A percentile compares a stretch with the other conserved stretches of the same genome.
phyloP scores from a whole-genome alignment of 2,888 invertebrate genomes.

The Orgyia antiqua region DNA sequence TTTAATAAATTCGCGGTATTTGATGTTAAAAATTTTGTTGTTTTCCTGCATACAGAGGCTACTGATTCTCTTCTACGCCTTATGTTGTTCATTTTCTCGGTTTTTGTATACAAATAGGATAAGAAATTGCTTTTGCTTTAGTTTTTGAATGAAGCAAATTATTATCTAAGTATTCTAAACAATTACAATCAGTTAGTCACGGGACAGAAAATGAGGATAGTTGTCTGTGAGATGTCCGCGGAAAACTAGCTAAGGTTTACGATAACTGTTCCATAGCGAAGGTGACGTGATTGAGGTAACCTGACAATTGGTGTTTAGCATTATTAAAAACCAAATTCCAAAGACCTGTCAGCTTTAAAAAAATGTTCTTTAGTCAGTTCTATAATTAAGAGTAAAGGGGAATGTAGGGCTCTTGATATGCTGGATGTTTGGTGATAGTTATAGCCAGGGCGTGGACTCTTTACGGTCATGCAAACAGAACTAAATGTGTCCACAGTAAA shows the following conservation, averaged over 20 bases:
- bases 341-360: slow-evolving; percentile 26
- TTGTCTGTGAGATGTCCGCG: slow-evolving; percentile 35
- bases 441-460: slow-evolving; percentile 60
- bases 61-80: slow-evolving; percentile 60
- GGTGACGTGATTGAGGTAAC: slow-evolving; percentile 60
- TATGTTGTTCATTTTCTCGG: slow-evolving; percentile 38
- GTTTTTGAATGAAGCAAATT: too few species aligned
- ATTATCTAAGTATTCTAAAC: too few species aligned
- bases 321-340: slow-evolving; percentile 35
- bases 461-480: slow-evolving; percentile 68
- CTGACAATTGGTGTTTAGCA: slow-evolving; percentile 50
- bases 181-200: too few species aligned
- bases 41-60: slow-evolving; percentile 60
- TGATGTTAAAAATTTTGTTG: slow-evolving; percentile 59
- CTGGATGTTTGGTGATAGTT: slow-evolving; percentile 43
- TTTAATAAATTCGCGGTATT: slow-evolving; percentile 59
- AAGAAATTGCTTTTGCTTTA: slow-evolving; percentile 31
- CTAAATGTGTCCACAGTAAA: slow-evolving; percentile 57
- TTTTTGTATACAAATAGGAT: slow-evolving; percentile 22
- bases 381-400: slow-evolving; percentile 14
- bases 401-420: slow-evolving; percentile 30
- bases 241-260: slow-evolving; percentile 55
- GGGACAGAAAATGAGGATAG: too few species aligned
- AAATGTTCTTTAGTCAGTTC: slow-evolving; percentile 11
- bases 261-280: slow-evolving; percentile 53